Evolutionary conservation across 1,140 invertebrate genomes (phyloP).

Genomic region (Lordiphosa collinella): DNA sequence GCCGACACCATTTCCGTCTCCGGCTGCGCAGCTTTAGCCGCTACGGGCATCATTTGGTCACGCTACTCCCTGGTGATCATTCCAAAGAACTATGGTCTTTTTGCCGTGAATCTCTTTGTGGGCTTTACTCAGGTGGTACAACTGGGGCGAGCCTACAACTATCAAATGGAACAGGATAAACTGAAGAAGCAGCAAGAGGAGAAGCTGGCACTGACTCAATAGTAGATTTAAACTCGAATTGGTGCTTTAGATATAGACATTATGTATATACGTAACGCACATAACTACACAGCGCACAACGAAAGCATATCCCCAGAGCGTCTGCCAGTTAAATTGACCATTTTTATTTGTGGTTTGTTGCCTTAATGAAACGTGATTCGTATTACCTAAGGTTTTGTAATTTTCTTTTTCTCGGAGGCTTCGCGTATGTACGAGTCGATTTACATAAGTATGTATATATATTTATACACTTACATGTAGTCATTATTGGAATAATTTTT

Average conservation of each 20-base stretch:
- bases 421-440: slow-evolving; percentile 27
- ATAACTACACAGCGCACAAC: slow-evolving; percentile 46
- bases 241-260: slow-evolving; percentile 22
- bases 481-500: slow-evolving; percentile 31
- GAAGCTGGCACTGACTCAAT: slow-evolving; percentile 25
- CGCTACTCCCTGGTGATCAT: slow-evolving; percentile 76
- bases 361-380: slow-evolving; percentile 59
- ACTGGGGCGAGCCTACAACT: slow-evolving; percentile 57
- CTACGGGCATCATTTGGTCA: slow-evolving; percentile 80
- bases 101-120: slow-evolving; percentile 76
- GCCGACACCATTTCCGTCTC: slow-evolving; percentile 93
- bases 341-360: slow-evolving; percentile 44
- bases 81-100: slow-evolving; percentile 73
- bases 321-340: slow-evolving; percentile 33
- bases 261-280: slow-evolving; percentile 25
- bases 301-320: slow-evolving; percentile 2
- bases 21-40: slow-evolving; percentile 90
- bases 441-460: slow-evolving; percentile 1
- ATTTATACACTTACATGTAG: slow-evolving; percentile 17
- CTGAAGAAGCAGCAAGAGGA: slow-evolving; percentile 26
- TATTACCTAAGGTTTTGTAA: slow-evolving; percentile 63
- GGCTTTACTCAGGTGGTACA: slow-evolving; percentile 67
- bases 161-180: slow-evolving; percentile 60
- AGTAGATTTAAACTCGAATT: slow-evolving; percentile 8
- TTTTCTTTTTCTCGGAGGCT: slow-evolving; percentile 48